Conservation (phyloP, 2,797 vertebrate genomes). For the Trachops cirrhosus region DNA sequence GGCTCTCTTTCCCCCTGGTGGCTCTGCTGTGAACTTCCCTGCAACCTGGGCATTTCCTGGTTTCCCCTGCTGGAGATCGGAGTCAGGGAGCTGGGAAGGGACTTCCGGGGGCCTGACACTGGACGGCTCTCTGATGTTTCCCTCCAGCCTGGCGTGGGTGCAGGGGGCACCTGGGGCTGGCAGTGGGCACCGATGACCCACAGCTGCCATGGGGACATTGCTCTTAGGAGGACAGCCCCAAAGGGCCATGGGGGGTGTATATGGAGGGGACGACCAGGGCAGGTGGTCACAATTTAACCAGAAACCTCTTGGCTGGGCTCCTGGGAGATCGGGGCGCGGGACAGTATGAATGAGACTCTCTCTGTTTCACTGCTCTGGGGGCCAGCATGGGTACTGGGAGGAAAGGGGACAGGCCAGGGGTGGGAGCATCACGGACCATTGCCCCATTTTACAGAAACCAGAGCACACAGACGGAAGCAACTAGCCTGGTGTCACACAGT, state of each 20-base stretch:
- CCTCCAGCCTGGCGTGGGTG: not conserved
- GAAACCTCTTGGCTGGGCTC: slow-evolving; percentile 6
- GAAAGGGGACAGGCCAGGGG: not conserved
- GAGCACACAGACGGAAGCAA: not conserved
- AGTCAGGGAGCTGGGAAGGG: not conserved
- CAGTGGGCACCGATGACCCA: not conserved
- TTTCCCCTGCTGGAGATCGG: not conserved
- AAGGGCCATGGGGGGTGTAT: too few species aligned
- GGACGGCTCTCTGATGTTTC: not conserved
- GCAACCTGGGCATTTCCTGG: not conserved
- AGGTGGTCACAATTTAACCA: not conserved
- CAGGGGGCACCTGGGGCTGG: not conserved
- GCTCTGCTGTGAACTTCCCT: not conserved
- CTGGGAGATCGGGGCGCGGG: not conserved
- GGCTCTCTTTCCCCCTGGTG: not conserved
- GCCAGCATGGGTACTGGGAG: not conserved
- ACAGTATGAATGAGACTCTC: not conserved
- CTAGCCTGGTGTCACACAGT: not conserved
- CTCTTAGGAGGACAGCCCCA: not conserved
- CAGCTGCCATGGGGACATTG: not conserved
- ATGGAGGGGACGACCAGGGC: not conserved
- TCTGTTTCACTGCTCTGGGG: not conserved
- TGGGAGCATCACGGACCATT: not conserved
- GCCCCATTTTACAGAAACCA: not conserved
- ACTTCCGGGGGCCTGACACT: not conserved